phyloP scores from a whole-genome alignment of 1,140 invertebrate genomes.

The Listronotus bonariensis region DNA sequence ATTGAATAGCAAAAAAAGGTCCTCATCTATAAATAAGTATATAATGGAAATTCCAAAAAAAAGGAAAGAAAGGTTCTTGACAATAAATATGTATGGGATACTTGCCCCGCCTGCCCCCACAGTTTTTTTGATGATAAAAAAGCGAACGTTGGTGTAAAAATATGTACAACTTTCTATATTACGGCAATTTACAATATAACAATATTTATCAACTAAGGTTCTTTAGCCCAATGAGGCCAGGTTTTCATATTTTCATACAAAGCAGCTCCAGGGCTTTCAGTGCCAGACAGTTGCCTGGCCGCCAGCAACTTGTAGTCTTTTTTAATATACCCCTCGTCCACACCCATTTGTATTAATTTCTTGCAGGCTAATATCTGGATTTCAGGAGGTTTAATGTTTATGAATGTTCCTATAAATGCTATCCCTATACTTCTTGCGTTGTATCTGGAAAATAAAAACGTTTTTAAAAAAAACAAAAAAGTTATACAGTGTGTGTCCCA shows the following conservation, averaged over 20 bases:
- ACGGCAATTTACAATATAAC: too few relatives aligned
- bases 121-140: too few relatives aligned
- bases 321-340: slow-evolving; percentile 43
- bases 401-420: slow-evolving; percentile 70
- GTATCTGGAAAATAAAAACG: slow-evolving; percentile 54
- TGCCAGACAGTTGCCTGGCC: slow-evolving; percentile 45
- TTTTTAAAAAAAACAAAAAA: too few relatives aligned
- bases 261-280: slow-evolving; percentile 25
- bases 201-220: neutral
- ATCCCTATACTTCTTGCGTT: slow-evolving; percentile 70
- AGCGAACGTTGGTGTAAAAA: too few relatives aligned
- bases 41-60: too few relatives aligned
- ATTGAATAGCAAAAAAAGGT: too few relatives aligned
- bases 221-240: slow-evolving; percentile 14
- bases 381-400: slow-evolving; percentile 20
- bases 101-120: too few relatives aligned
- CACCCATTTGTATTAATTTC: slow-evolving; percentile 48
- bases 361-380: slow-evolving; percentile 43
- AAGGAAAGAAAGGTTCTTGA: too few relatives aligned
- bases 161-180: too few relatives aligned
- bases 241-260: slow-evolving; percentile 22
- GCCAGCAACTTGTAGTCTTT: slow-evolving; percentile 53
- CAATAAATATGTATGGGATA: too few relatives aligned
- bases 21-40: too few relatives aligned
- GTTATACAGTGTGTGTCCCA: too few relatives aligned